Conservation (phyloP, 1,140 invertebrate genomes). For the Ceratosolen solmsi region DNA sequence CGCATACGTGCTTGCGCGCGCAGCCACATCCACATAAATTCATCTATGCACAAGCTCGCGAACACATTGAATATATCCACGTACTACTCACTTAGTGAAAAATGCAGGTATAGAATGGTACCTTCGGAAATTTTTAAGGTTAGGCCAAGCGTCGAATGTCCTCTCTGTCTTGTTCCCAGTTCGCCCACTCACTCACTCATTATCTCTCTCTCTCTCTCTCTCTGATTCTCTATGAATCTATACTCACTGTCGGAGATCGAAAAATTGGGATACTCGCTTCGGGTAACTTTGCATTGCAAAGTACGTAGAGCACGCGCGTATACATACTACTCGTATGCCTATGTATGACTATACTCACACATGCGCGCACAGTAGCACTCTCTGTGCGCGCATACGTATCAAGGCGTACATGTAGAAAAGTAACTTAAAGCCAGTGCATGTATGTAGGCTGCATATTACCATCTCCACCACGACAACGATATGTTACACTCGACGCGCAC, state of each 20-base stretch:
- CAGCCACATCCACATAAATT: conserved; percentile 22
- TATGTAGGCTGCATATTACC: neutral
- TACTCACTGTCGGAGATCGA: neutral
- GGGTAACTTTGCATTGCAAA: neutral
- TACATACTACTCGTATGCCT: neutral
- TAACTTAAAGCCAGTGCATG: neutral
- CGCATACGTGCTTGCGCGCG: neutral
- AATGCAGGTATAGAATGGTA: neutral
- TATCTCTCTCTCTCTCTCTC: neutral
- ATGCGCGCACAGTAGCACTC: neutral
- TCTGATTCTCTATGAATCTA: neutral
- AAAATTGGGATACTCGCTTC: neutral
- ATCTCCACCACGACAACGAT: neutral
- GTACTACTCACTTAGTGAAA: neutral
- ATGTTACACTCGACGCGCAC: neutral
- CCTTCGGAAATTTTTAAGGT: conserved; percentile 15
- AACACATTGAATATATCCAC: neutral
- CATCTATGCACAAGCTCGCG: too few species aligned
- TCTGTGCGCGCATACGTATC: neutral
- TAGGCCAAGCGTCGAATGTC: neutral
- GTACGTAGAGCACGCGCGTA: neutral
- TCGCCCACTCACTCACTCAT: neutral
- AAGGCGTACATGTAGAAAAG: neutral
- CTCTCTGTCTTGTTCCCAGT: neutral
- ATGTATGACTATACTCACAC: neutral